Conservation (phyloP, 2,113 vertebrate genomes). For the Okapia johnstoni region DNA sequence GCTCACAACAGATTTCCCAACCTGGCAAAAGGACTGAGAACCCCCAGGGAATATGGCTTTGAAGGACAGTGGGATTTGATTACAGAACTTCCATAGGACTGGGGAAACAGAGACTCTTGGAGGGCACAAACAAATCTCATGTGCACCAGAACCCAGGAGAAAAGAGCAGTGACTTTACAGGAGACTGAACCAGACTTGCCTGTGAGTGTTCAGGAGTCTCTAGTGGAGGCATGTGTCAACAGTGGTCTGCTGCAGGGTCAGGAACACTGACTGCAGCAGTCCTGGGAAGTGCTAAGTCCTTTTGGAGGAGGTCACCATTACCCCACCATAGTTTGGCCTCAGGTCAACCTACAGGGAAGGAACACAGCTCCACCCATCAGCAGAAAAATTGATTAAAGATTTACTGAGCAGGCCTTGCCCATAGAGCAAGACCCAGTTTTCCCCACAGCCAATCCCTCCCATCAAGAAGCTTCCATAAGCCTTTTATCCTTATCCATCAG, state of each 20-base stretch:
- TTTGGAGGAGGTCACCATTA: not conserved
- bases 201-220: not conserved
- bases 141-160: not conserved
- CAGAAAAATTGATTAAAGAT: not conserved
- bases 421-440: not conserved
- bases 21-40: not conserved
- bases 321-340: not conserved
- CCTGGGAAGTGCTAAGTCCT: not conserved
- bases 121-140: not conserved
- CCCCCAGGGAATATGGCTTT: not conserved
- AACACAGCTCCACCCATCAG: not conserved
- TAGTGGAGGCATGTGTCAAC: fast-evolving
- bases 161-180: not conserved
- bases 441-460: not conserved
- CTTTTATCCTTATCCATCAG: not conserved
- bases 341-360: not conserved
- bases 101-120: not conserved
- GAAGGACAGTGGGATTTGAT: not conserved
- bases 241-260: not conserved
- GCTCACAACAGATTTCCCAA: not conserved
- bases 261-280: not conserved
- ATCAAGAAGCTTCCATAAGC: not conserved
- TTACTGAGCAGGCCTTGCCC: not conserved
- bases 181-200: not conserved
- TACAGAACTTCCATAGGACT: not conserved